Conservation (phyloP, 2,888 invertebrate species). For the Bimastos eiseni region DNA sequence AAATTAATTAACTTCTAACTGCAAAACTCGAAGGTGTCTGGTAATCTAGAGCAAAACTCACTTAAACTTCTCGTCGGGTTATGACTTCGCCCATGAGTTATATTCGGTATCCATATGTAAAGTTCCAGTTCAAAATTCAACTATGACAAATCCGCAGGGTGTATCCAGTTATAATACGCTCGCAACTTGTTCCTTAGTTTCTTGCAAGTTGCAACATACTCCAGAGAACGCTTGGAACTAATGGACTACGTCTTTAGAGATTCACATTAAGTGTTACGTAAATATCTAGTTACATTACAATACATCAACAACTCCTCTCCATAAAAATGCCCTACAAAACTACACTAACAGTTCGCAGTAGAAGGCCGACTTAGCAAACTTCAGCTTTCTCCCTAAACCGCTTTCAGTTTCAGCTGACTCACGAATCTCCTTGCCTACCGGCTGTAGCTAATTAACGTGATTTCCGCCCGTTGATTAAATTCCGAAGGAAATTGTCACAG, state of each 20-base stretch:
- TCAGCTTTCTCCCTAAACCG: neutral
- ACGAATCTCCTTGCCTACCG: neutral
- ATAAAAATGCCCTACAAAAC: no score
- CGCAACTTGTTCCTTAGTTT: no score
- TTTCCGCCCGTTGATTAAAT: neutral
- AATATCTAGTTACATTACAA: neutral
- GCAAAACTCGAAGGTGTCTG: neutral
- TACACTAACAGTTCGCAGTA: neutral
- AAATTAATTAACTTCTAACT: neutral
- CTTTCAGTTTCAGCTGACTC: neutral
- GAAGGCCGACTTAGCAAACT: neutral
- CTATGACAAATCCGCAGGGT: no score
- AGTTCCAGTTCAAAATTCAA: no score
- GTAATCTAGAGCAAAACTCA: no score
- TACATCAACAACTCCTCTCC: neutral
- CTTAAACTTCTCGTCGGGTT: no score
- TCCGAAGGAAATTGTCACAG: neutral
- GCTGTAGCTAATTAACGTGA: neutral
- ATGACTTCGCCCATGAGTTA: no score
- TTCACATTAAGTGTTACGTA: neutral
- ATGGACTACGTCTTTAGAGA: neutral
- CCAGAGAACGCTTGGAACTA: no score
- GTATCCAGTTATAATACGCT: no score
- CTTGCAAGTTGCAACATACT: neutral
- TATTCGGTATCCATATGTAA: no score